These are phyloP conservation scores for Gymnoscopelus microlampas DNA, from an alignment of 2,797 vertebrate species.

Conservation along the genomic window DNA sequence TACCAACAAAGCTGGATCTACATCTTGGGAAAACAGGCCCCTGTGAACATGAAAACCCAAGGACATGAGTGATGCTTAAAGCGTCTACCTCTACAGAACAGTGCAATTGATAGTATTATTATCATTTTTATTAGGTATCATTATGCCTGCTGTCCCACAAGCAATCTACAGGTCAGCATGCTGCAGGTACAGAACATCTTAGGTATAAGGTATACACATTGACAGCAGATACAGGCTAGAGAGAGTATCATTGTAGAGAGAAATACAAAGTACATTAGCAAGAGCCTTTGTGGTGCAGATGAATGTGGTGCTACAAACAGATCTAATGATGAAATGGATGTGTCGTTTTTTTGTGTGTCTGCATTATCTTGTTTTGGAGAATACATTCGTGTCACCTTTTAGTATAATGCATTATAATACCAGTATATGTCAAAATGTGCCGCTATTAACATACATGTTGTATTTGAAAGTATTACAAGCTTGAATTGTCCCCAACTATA, in stretches of 20 bases:
- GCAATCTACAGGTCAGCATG: conserved; percentile 73
- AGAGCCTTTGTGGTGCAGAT: conserved; percentile 36
- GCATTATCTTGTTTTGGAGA: background rate
- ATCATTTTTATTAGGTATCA: conserved; percentile 37
- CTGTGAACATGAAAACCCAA: background rate
- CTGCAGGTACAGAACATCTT: conserved; percentile 61
- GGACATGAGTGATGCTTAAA: background rate
- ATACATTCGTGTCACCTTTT: background rate
- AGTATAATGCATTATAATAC: no score
- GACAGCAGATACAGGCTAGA: conserved; percentile 55
- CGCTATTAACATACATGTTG: no score
- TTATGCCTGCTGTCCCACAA: conserved; percentile 57
- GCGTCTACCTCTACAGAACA: conserved; percentile 42
- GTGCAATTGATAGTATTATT: conserved; percentile 45
- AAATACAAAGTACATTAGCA: conserved; percentile 38
- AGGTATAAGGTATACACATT: conserved; percentile 42
- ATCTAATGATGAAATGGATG: conserved; percentile 11
- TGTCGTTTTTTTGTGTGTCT: conserved; percentile 21
- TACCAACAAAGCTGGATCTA: no score
- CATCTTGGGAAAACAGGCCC: conserved; percentile 16
- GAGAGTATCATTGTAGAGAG: conserved; percentile 50
- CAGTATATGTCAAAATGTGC: no score
- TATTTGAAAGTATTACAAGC: no score
- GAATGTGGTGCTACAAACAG: conserved; percentile 51
- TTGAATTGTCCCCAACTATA: no score